Base-by-base conservation (phyloP, 2,888 invertebrate species). In the Darwinula stevensoni region DNA sequence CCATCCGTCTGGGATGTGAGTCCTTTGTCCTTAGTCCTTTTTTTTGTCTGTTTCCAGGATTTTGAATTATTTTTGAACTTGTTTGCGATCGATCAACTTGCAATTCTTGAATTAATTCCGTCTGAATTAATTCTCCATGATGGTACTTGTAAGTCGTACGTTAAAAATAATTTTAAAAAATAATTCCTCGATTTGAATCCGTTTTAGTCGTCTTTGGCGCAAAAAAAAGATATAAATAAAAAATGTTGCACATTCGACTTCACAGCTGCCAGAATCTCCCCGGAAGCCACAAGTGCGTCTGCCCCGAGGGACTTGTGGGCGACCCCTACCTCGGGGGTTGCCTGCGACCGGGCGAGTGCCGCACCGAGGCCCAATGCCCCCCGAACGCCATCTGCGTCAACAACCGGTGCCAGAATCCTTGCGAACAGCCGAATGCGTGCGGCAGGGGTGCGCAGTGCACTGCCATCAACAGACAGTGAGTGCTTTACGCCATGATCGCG, bases 201-300 rank as follows among this genome's bases (percentile, higher is more conserved):
- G n/a, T n/a, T n/a, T n/a, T n/a, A n/a, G n/a, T n/a, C n/a, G n/a
- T n/a, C n/a, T n/a, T n/a, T n/a, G n/a, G n/a, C n/a, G n/a, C n/a
- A n/a, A n/a, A n/a, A n/a, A n/a, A n/a, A n/a, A n/a, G n/a, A n/a
- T n/a, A n/a, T n/a, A n/a, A n/a, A n/a, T n/a, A n/a, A n/a, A n/a
- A n/a, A n/a, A n/a, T n/a, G n/a, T n/a, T n/a, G n/a, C n/a, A n/a
- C 16, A 30, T 30, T 15, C 15, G 32, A 17, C 14, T 29, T 44
- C 46, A n/a, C 39, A 58, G 58, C 14, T 80, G 82, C 44, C 57
- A 67, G 40, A 82, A 82, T 44, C 61, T 58, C 18, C 65, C 65
- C 15, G 82, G 84, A 15, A 67, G 70, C 13, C 80, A 63, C 47
- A 55, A 56, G 12, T 84, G 84, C 41, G 53, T 58, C 27, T 84